phyloP scores from a whole-genome alignment of 2,113 vertebrate species.

The Grammatotria lemairii region DNA sequence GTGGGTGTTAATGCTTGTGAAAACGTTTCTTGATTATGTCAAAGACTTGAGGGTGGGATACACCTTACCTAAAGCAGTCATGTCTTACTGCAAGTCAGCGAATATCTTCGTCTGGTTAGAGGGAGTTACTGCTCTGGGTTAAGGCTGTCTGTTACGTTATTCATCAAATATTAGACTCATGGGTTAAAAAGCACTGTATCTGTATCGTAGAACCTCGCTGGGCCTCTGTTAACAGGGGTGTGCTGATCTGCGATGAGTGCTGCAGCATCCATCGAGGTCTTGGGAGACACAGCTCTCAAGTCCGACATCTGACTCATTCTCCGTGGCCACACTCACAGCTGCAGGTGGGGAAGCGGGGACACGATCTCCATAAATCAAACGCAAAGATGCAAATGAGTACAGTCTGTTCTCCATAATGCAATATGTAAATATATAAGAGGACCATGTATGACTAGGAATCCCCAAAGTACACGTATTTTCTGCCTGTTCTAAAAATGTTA shows the following conservation, averaged over 20 bases:
- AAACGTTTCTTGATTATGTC: neutral
- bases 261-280: constrained; percentile 95
- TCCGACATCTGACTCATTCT: constrained; percentile 90
- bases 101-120: neutral
- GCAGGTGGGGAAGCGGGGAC: constrained; percentile 74
- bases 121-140: neutral
- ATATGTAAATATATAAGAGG: neutral
- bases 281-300: constrained; percentile 96
- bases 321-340: constrained; percentile 88
- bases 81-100: neutral
- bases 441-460: neutral
- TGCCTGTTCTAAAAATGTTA: neutral
- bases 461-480: neutral
- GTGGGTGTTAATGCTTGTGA: neutral
- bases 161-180: neutral
- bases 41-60: neutral
- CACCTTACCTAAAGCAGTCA: neutral
- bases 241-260: constrained; percentile 95
- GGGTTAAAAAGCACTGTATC: neutral
- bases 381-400: neutral
- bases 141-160: neutral
- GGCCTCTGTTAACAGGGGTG: constrained; percentile 94
- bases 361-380: neutral
- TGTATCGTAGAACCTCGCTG: constrained; percentile 83
- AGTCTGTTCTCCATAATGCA: neutral